Evolutionary conservation across 2,888 invertebrate genomes (phyloP), one percentile per base, ranked within the genome.

Genomic region (Altica lythri): DNA sequence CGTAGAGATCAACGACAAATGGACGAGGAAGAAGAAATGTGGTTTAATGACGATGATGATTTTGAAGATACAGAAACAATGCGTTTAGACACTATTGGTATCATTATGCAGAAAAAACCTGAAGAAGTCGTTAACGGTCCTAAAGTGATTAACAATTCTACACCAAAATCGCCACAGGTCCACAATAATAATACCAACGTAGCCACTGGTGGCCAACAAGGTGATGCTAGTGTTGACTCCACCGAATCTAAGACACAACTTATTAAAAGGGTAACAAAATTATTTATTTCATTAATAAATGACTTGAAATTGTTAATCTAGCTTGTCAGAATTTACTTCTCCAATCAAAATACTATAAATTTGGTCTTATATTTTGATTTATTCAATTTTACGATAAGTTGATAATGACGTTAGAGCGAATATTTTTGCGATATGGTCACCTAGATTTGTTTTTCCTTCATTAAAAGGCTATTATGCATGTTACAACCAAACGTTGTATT

Each of bases 1-100:
- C 83, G 96, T 59, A 85, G 95, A 60, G 96, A 97, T 79, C 92
- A 93, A 66, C 84, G 96, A 50, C 90, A 94, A 75, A 84, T 95
- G 69, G 97, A 98, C 63, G 96, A 97, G 72, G 97, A 97, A 68
- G 97, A 98, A 73, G 97, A 97, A 79, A 92, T 95, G 87, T 98
- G 96, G 96, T 97, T 97, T 78, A 95, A 95, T 73, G 95, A 95
- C 69, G 97, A 97, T 63, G 96, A 96, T 73, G 95, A 94, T 73
- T 87, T 90, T 61, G 89, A 92, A 57, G 93, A 94, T 71, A 90
- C 87, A 58, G 84, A 86, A 67, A 78, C 81, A 10, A 81, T 81
- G 12, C 78, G 84, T 65, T 74, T 84, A 64, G 85, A 84, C 63
- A 82, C 81, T 62, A 67, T 84, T 68, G 68, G 64, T 17, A 62